Conservation (phyloP, 2,113 vertebrate genomes). For the Hypocryptadius cinnamomeus region DNA sequence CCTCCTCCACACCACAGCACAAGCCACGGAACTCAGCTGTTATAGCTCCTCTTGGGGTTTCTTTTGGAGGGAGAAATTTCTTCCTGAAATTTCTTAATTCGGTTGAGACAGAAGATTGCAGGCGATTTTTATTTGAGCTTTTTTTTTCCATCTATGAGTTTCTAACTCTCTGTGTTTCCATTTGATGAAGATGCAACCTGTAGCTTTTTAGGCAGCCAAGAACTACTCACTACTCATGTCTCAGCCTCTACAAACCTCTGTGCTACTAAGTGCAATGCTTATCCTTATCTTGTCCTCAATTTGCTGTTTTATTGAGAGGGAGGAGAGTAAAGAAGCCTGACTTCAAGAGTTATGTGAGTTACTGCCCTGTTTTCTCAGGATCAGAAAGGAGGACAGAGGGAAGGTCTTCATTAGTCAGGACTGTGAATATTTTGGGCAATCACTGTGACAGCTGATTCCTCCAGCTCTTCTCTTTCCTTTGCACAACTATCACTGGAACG, state of each 20-base stretch:
- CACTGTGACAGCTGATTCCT: neutral
- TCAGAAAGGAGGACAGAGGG: neutral
- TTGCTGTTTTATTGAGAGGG: neutral
- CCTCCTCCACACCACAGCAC: neutral
- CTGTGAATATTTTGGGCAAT: neutral
- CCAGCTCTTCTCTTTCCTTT: neutral
- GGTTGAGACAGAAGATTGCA: neutral
- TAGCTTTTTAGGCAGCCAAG: neutral
- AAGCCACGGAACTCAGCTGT: neutral
- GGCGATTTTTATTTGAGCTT: neutral
- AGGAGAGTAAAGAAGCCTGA: neutral
- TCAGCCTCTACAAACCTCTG: neutral
- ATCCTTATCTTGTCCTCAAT: neutral
- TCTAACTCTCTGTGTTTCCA: neutral
- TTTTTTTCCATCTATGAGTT: neutral
- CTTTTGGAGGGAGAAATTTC: neutral
- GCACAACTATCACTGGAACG: neutral
- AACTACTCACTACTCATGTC: neutral
- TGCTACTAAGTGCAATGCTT: neutral
- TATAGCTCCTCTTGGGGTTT: neutral
- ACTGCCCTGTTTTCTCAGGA: neutral
- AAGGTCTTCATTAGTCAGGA: neutral
- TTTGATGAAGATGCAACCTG: neutral
- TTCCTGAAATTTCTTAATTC: neutral
- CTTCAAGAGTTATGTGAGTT: neutral